Conservation (phyloP, 2,113 vertebrate species). For the Mesitornis unicolor region DNA sequence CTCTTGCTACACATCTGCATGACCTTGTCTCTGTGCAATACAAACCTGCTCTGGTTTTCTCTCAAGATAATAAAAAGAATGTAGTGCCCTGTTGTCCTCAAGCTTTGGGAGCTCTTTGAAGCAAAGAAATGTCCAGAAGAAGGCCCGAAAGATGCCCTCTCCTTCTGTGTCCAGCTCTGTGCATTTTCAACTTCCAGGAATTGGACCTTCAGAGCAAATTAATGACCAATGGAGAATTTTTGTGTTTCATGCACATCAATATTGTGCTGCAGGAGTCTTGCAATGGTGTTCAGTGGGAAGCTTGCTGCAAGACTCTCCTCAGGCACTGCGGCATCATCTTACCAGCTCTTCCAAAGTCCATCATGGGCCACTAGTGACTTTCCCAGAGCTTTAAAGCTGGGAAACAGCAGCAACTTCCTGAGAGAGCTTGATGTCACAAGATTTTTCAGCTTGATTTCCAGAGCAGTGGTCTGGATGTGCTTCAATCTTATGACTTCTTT, state of each 20-base stretch:
- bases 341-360: background rate
- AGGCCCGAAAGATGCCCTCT: background rate
- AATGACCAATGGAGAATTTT: background rate
- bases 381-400: conserved; percentile 33
- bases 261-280: background rate
- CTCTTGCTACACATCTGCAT: background rate
- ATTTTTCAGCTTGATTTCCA: conserved; percentile 48
- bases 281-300: background rate
- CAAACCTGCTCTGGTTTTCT: background rate
- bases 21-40: background rate
- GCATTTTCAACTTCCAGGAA: background rate
- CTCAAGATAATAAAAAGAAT: background rate
- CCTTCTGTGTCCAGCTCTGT: rapidly evolving
- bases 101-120: background rate
- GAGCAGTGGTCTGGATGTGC: conserved; percentile 43
- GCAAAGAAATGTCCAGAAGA: background rate
- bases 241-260: background rate
- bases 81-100: background rate
- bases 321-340: background rate
- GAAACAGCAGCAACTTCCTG: conserved; percentile 2
- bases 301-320: background rate
- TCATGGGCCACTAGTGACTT: background rate
- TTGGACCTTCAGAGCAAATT: background rate
- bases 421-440: conserved; percentile 47
- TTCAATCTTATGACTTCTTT: conserved; percentile 34